Conservation (phyloP, 2,113 vertebrate genomes). For the Cryptotis parvus region DNA sequence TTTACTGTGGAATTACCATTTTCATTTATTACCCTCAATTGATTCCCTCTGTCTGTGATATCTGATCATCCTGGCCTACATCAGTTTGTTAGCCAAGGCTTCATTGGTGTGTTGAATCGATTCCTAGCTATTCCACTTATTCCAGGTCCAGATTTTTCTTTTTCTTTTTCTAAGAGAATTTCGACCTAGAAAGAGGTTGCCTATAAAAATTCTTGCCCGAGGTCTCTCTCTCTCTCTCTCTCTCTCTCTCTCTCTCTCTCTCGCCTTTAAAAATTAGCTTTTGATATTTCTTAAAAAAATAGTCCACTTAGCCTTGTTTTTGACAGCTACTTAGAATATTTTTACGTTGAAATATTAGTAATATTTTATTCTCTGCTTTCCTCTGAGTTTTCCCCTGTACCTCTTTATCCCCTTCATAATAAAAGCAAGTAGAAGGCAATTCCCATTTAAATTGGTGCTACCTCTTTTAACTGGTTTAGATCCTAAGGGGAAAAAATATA, state of each 20-base stretch:
- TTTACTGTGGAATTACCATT: conserved; percentile 45
- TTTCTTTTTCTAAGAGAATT: conserved; percentile 63
- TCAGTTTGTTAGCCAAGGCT: conserved; percentile 61
- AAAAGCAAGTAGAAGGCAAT: neutral
- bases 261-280: neutral
- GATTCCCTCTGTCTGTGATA: conserved; percentile 16
- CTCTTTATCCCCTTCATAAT: neutral
- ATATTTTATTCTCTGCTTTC: conserved; percentile 50
- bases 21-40: conserved; percentile 12
- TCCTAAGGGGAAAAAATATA: conserved; percentile 12
- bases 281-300: conserved; percentile 65
- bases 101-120: conserved; percentile 23
- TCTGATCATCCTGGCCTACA: neutral
- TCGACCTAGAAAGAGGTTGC: conserved; percentile 72
- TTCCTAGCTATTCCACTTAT: conserved; percentile 59
- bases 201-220: conserved; percentile 68
- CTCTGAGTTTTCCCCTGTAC: conserved; percentile 17
- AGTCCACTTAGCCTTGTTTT: conserved; percentile 71
- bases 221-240: conserved; percentile 39
- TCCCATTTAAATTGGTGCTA: conserved; percentile 28
- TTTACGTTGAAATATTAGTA: conserved; percentile 63
- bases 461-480: conserved; percentile 27
- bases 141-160: conserved; percentile 77
- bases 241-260: too few species aligned
- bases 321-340: conserved; percentile 64